A percentile compares a stretch with the other conserved stretches of the same genome.
Evolutionary conservation across 2,888 invertebrate genomes (phyloP).

Genomic region (Parelbella ahira): DNA sequence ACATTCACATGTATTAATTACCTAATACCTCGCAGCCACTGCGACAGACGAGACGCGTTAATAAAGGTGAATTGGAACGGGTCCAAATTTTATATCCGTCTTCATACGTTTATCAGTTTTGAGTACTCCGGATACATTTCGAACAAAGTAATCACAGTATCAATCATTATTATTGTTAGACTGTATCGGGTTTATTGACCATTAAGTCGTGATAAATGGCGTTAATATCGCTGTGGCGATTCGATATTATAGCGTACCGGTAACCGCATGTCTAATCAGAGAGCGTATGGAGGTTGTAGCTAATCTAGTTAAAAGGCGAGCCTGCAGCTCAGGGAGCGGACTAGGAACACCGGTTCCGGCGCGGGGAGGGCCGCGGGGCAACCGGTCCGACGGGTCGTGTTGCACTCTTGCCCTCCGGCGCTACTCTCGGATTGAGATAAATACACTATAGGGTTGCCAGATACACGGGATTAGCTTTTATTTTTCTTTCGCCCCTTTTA

Average conservation of each 20-base stretch:
- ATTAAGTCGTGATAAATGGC: slow-evolving; percentile 8
- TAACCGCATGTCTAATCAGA: slow-evolving; percentile 20
- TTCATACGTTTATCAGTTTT: slow-evolving; percentile 16
- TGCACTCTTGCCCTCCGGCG: slow-evolving; percentile 53
- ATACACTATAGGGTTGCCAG: slow-evolving; percentile 33
- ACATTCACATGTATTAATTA: slow-evolving; percentile 50
- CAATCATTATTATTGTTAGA: slow-evolving; percentile 13
- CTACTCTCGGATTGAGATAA: slow-evolving; percentile 58
- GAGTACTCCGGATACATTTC: slow-evolving; percentile 5
- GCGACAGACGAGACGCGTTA: slow-evolving; percentile 46
- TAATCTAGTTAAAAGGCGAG: slow-evolving; percentile 56
- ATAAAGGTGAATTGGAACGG: slow-evolving; percentile 49
- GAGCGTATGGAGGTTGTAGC: slow-evolving; percentile 41
- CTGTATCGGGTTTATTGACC: slow-evolving; percentile 13
- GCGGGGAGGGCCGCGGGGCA: slow-evolving; percentile 29
- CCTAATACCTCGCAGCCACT: slow-evolving; percentile 50
- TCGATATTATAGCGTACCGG: slow-evolving; percentile 5
- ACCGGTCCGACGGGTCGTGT: slow-evolving; percentile 49
- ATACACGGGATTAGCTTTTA: neutral
- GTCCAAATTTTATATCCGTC: slow-evolving; percentile 42
- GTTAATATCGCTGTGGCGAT: slow-evolving; percentile 7
- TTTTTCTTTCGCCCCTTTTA: too few species aligned
- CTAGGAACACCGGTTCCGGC: slow-evolving; percentile 49
- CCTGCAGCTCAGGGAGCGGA: slow-evolving; percentile 40
- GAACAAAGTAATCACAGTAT: slow-evolving; percentile 16